Evolutionary conservation across 2,888 invertebrate species (phyloP), one percentile per base, ranked within the genome.

Genomic region (Epinotia nisella): DNA sequence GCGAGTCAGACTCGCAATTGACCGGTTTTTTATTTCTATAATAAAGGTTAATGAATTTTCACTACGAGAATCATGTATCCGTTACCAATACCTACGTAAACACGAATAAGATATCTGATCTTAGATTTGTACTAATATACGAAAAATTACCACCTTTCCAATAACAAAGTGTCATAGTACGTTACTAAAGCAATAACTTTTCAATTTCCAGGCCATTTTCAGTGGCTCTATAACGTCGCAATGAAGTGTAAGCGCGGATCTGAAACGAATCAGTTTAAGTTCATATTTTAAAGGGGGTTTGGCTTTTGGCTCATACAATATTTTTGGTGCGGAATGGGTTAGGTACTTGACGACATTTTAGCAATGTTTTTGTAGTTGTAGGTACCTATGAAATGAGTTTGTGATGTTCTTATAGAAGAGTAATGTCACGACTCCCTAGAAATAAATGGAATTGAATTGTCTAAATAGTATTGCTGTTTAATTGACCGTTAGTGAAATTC

Each of bases 161-260:
- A 45, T 15, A 15, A 13, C 1, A 45, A 45, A 45, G 13, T 13
- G 11, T 10, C 29, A 29, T 29, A 29, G 29, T 7, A 29, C 29
- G 29, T 5, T 29, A 35, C 24, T 45, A 17, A 41, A 45, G 45
- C 19, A 13, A 15, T 66, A 56, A 56, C 10, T 21, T 66, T 66
- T 66, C 66, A 56, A 66, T 66, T 66, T 66, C 41, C 21, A 39
- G 29, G 15, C 56, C n/a, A 58, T 68, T 68, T 49, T 49, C 17
- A 21, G 24, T 11, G 45, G 49, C 49, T 58, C 49, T 49, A n/a
- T n/a, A 68, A 59, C 5, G 59, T 59, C 29, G 19, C 59, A 68
- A 19, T n/a, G 29, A 29, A 29, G 29, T 29, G 29, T 53, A 24
- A 61, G 69, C 39, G 17, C 45, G n/a, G 58, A 66, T 66, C 17